Evolutionary conservation across 1,140 invertebrate genomes (phyloP), one percentile per base, ranked within the genome.

Genomic region (Riptortus pedestris): DNA sequence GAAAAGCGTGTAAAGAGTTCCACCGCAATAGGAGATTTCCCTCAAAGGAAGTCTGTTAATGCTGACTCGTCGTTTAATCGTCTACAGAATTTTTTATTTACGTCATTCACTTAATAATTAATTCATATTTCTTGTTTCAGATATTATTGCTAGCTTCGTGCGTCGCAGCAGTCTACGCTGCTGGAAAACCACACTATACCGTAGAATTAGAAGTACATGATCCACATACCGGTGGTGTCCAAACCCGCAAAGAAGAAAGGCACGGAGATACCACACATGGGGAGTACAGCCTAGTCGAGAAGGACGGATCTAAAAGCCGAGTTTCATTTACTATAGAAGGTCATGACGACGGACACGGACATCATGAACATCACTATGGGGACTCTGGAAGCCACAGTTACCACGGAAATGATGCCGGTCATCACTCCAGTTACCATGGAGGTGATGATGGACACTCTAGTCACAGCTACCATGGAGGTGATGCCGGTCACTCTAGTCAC

Each of bases 211-310:
- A 55, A 27, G 51, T 55, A 0, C 51, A 55, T 24, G 51, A 55
- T 26, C 51, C 51, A 9, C 51, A 55, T 26, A 24, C 20, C 16
- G 51, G 51, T 3, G 51, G 51, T 3, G 51, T 55, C 51, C 51
- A 55, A 24, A 55, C 51, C 2, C 22, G 51, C 5, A 55, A 55
- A 55, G 51, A 55, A 55, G 51, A 55, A 26, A 26, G 51, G 22
- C 20, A 55, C 18, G 51, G 51, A 9, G 51, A 55, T 18, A 55
- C 12, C 18, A 24, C 51, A 1, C 51, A 55, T 4, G 24, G 51
- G 0, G 51, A 55, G 26, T 55, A 55, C 24, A 55, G 18, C 14
- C 20, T 55, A 4, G 22, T 7, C 26, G 51, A 55, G 14, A 55
- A 55, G 26, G 51, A 55, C 14, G 51, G 51, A 7, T 55, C 51